Conservation (phyloP, 2,888 invertebrate species). For the Dicyrtomina minuta region DNA sequence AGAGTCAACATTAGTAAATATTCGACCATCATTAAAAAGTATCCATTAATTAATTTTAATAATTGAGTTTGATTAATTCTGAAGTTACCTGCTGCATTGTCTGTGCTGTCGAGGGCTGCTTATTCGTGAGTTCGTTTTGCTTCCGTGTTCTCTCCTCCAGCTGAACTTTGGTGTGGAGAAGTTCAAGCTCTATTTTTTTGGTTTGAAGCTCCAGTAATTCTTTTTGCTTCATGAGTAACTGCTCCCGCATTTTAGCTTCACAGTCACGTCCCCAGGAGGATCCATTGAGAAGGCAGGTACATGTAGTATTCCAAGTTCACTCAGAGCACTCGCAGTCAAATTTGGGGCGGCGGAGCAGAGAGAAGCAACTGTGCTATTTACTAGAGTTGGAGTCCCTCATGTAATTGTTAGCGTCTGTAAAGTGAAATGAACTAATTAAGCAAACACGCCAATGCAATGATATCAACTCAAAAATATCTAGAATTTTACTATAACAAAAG, state of each 20-base stretch:
- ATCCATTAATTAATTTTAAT: too few species aligned
- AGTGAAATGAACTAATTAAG: too few species aligned
- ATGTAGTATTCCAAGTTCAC: neutral
- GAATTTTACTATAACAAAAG: conserved; percentile 40
- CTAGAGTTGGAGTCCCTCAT: neutral
- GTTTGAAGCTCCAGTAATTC: conserved; percentile 81
- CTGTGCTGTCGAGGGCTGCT: conserved; percentile 13
- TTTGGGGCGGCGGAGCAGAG: too few species aligned
- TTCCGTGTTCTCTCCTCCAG: conserved; percentile 65
- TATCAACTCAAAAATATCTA: too few species aligned
- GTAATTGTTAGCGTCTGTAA: conserved; percentile 10
- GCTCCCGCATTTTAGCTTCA: conserved; percentile 63
- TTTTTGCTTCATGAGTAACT: conserved; percentile 80
- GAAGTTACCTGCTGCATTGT: conserved; percentile 25
- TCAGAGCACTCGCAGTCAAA: neutral
- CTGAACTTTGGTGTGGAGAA: conserved; percentile 78
- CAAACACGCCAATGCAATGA: too few species aligned
- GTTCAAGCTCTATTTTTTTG: conserved; percentile 81
- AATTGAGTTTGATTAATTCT: neutral
- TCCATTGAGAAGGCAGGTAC: neutral
- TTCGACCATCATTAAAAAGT: too few species aligned
- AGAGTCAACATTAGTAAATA: too few species aligned
- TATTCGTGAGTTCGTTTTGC: conserved; percentile 31
- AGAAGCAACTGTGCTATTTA: conserved; percentile 1
- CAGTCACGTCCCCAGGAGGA: conserved; percentile 35